Evolutionary conservation across 2,888 invertebrate genomes (phyloP).

Genomic region (Noctua fimbriata): DNA sequence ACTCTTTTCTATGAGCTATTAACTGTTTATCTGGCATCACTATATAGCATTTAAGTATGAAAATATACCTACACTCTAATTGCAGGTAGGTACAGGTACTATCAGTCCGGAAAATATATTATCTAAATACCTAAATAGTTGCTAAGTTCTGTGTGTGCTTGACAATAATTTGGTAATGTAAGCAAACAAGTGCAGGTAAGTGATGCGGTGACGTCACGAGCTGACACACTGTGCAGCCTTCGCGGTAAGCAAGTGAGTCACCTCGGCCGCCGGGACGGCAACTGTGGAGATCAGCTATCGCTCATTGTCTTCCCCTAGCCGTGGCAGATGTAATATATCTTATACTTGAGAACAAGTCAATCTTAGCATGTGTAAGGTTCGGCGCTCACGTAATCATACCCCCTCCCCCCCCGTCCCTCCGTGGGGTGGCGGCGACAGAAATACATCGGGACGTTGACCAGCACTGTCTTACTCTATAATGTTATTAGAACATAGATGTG

Average conservation of each 20-base stretch:
- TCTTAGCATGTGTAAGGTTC: background rate
- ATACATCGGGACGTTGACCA: background rate
- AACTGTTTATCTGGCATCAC: background rate
- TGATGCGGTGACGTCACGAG: constrained; percentile 48
- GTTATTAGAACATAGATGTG: background rate
- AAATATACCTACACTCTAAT: background rate
- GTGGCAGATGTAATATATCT: background rate
- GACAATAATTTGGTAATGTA: constrained; percentile 46
- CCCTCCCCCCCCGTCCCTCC: no score
- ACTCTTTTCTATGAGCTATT: background rate
- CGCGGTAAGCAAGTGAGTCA: constrained; percentile 64
- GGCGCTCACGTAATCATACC: background rate
- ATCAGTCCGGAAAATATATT: constrained; percentile 6
- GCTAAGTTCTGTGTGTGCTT: constrained; percentile 26
- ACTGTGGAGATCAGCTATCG: background rate
- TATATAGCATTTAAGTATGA: background rate
- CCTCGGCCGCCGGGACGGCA: constrained; percentile 1
- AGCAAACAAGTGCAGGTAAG: constrained; percentile 40
- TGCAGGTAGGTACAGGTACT: background rate
- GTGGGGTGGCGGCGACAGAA: background rate
- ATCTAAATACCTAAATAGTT: constrained; percentile 29
- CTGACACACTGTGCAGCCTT: constrained; percentile 63
- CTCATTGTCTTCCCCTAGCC: background rate
- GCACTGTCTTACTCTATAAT: background rate
- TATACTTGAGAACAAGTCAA: background rate